Evolutionary conservation across 2,888 invertebrate genomes (phyloP).

Genomic region (Aphidoletes aphidimyza): DNA sequence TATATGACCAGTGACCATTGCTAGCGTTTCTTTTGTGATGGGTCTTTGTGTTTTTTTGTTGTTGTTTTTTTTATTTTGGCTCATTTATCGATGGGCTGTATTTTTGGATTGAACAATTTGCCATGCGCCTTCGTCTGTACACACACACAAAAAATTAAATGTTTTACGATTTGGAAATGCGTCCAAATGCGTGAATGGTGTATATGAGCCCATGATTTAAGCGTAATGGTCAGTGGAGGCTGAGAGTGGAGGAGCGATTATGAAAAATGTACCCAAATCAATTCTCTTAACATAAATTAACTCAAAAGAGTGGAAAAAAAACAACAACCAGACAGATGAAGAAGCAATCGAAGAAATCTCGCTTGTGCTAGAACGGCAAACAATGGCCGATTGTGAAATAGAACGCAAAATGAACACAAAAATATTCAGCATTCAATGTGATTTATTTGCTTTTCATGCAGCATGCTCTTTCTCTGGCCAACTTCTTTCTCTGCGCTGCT

Average conservation of each 20-base stretch:
- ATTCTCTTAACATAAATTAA: conserved; percentile 46
- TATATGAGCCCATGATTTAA: not conserved
- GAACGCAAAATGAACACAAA: not conserved
- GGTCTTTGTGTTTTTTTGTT: not conserved
- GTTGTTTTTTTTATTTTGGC: not conserved
- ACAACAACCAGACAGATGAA: too few relatives aligned
- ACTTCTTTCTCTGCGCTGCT: not conserved
- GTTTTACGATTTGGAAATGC: not conserved
- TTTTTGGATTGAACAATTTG: not conserved
- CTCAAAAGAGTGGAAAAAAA: too few relatives aligned
- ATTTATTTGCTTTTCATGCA: conserved; percentile 18
- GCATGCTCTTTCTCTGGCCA: not conserved
- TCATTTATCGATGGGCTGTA: conserved; percentile 14
- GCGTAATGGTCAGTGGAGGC: too few relatives aligned
- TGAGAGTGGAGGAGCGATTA: not conserved
- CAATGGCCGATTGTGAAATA: not conserved
- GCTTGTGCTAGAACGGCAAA: not conserved
- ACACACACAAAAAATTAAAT: not conserved
- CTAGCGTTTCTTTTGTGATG: not conserved
- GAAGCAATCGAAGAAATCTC: not conserved
- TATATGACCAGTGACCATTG: conserved; percentile 47
- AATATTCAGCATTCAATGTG: not conserved
- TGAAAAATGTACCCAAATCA: conserved; percentile 34
- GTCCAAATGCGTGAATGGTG: conserved; percentile 14
- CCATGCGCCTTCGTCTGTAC: not conserved